phyloP scores from a whole-genome alignment of 1,140 invertebrate species.

The Macrobrachium nipponense region DNA sequence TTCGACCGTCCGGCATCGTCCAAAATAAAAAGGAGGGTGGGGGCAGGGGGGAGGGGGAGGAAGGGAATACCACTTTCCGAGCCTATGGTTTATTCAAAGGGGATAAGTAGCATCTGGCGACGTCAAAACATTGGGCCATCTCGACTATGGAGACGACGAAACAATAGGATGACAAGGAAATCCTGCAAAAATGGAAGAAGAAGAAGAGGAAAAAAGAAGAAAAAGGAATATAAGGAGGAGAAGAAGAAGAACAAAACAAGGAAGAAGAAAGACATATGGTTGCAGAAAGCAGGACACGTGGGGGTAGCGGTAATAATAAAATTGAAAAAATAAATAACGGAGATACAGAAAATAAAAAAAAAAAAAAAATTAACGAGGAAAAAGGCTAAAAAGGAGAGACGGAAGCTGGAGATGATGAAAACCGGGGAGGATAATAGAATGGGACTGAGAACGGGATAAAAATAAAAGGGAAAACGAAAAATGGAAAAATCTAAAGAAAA shows the following conservation, averaged over 20 bases:
- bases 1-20: too few species aligned
- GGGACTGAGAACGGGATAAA: background rate
- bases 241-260: too few species aligned
- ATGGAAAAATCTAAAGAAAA: background rate
- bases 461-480: constrained; percentile 27
- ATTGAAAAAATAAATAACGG: too few species aligned
- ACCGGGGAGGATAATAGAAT: background rate
- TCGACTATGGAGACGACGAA: background rate
- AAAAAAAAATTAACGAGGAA: background rate
- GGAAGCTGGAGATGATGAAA: background rate
- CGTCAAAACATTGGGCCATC: background rate
- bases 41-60: too few species aligned
- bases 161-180: background rate
- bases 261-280: too few species aligned
- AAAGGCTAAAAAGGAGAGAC: background rate
- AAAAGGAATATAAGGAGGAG: too few species aligned
- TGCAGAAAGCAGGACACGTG: too few species aligned
- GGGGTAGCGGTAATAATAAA: too few species aligned
- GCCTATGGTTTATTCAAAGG: background rate
- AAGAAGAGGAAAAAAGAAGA: background rate
- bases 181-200: background rate
- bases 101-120: constrained; percentile 3
- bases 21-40: too few species aligned
- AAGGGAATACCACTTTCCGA: background rate
- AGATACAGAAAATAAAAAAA: too few species aligned